Base-by-base conservation (phyloP, 2,888 invertebrate genomes). In the Zelleria hepariella region DNA sequence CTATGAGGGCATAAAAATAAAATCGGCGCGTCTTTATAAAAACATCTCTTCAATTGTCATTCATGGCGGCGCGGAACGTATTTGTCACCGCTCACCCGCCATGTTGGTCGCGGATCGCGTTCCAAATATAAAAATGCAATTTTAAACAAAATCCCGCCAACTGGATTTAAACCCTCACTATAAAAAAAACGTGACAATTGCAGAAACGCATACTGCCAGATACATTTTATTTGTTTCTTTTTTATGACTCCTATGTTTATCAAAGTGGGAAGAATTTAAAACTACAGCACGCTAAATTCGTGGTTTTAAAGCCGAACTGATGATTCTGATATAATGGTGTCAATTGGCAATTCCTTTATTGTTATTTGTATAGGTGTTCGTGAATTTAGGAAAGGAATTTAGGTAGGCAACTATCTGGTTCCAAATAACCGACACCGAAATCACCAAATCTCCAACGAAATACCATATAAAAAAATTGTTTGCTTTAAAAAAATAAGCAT, bases 1-100 rank as follows among this genome's bases (percentile, higher is more conserved):
- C 86, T 87, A 86, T 86, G 82, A 42, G 32, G n/a, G 76, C 79
- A 86, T 86, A 85, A 87, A 87, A 85, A 84, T 80, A 81, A 83
- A 82, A 82, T 81, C 81, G 81, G 70, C 68, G 70, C 73, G 71
- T 86, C 86, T 84, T 86, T 86, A 86, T 82, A 85, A 86, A 86
- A 88, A 86, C 85, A 86, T 87, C 84, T 81, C 83, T 82, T 82
- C 80, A 81, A 88, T 89, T 89, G 87, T 89, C 89, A 89, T 89
- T 89, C 89, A 89, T 89, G 79, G 80, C 86, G 73, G 81, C 80
- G 80, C 70, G 64, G 70, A 76, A 85, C 82, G 85, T 88, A 88
- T 89, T 89, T 89, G 89, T 89, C 89, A 89, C 83, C 78, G 79
- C 77, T 89, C 89, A 89, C 83, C 78, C 79, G 77, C 73, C 78